Evolutionary conservation across 2,888 invertebrate genomes (phyloP).

Genomic region (Anticlea derivata): DNA sequence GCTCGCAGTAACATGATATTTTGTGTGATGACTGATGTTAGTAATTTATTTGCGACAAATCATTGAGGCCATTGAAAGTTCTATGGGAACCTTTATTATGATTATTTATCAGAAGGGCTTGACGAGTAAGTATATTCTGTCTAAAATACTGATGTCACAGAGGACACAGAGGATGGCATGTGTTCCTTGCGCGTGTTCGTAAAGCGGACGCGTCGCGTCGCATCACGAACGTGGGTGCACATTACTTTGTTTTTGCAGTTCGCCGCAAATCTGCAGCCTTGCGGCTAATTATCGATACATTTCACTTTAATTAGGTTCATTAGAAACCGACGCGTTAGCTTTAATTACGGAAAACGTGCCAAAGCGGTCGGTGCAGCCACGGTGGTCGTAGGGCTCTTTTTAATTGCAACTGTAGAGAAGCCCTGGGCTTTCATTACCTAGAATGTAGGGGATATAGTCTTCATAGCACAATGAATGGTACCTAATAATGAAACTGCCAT

Average conservation of each 20-base stretch:
- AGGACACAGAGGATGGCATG: slow-evolving; percentile 1
- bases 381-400: slow-evolving; percentile 3
- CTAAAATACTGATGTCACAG: too few species aligned
- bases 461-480: too few species aligned
- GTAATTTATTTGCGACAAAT: slow-evolving; percentile 68
- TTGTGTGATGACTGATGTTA: too few species aligned
- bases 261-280: slow-evolving; percentile 14
- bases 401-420: background rate
- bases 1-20: slow-evolving; percentile 51
- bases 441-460: too few species aligned
- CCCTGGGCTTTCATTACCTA: background rate
- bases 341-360: slow-evolving; percentile 23
- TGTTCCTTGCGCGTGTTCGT: slow-evolving; percentile 1
- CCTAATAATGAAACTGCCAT: too few species aligned
- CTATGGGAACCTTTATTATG: too few species aligned
- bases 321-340: slow-evolving; percentile 21
- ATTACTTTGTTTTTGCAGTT: slow-evolving; percentile 27
- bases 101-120: too few species aligned
- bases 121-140: too few species aligned
- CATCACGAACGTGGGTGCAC: slow-evolving; percentile 14
- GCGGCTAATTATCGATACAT: slow-evolving; percentile 25
- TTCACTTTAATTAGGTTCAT: slow-evolving; percentile 30
- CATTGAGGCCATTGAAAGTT: slow-evolving; percentile 14
- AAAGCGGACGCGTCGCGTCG: slow-evolving; percentile 1
- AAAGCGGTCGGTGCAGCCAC: slow-evolving; percentile 8